phyloP scores from a whole-genome alignment of 1,140 invertebrate species.

The Littorina saxatilis region DNA sequence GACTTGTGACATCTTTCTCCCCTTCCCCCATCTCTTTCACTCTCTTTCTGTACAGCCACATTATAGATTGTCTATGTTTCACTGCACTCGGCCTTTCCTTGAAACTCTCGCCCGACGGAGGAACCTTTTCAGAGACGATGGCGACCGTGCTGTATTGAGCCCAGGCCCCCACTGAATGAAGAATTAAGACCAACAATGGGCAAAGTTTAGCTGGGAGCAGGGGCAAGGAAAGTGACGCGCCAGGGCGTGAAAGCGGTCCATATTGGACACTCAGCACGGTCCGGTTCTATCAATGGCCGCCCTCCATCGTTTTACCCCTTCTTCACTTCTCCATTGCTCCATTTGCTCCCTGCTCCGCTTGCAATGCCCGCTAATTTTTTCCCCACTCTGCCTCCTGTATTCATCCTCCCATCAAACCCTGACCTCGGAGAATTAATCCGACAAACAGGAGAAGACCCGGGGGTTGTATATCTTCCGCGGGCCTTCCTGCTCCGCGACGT shows the following conservation, averaged over 20 bases:
- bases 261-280: not conserved
- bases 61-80: not conserved
- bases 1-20: not conserved
- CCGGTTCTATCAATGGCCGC: not conserved
- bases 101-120: too few species aligned
- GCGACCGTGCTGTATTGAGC: not conserved
- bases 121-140: too few species aligned
- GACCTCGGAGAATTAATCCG: conserved; percentile 28
- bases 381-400: not conserved
- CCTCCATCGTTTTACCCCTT: not conserved
- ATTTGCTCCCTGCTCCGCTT: not conserved
- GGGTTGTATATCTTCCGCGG: conserved; percentile 17
- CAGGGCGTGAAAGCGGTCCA: not conserved
- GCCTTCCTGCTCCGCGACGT: too few species aligned
- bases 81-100: too few species aligned
- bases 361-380: not conserved
- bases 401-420: conserved; percentile 34
- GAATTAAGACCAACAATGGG: not conserved
- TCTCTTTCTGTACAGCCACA: not conserved
- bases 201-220: not conserved
- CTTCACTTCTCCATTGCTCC: not conserved
- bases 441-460: conserved; percentile 4
- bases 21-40: not conserved
- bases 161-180: not conserved
- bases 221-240: not conserved